phyloP scores from a whole-genome alignment of 1,140 invertebrate genomes.

The Hylaeus anthracinus region DNA sequence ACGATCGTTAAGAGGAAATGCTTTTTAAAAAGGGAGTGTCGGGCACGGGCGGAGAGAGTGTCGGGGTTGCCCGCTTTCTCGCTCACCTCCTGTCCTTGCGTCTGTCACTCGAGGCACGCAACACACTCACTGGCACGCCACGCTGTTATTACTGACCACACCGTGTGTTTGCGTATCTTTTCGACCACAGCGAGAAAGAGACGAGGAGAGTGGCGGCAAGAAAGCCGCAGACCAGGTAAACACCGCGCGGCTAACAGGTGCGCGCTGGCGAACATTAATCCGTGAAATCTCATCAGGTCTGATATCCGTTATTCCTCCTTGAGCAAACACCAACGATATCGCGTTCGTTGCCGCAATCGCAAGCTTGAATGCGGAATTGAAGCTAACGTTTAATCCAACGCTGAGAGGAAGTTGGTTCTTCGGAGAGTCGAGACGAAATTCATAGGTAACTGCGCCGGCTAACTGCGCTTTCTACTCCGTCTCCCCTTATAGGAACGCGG shows the following conservation, averaged over 20 bases:
- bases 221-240: conserved; percentile 37
- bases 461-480: conserved; percentile 25
- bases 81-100: conserved; percentile 75
- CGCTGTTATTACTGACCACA: conserved; percentile 68
- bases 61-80: conserved; percentile 56
- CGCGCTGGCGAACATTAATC: conserved; percentile 5
- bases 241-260: conserved; percentile 22
- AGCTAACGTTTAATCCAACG: conserved; percentile 3
- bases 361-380: background rate
- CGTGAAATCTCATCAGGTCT: background rate
- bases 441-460: background rate
- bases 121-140: conserved; percentile 69
- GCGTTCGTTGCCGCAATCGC: background rate
- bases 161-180: conserved; percentile 44
- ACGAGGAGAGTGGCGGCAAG: background rate
- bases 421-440: conserved; percentile 8
- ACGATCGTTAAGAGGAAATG: conserved; percentile 65
- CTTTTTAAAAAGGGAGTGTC: conserved; percentile 65
- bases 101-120: conserved; percentile 78
- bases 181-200: background rate
- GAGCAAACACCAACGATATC: conserved; percentile 2
- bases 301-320: background rate
- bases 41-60: conserved; percentile 32
- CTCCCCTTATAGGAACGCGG: conserved; percentile 16
- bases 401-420: background rate